These are phyloP conservation scores for Melinaea marsaeus DNA, from an alignment of 2,888 invertebrate species.

Conservation along the genomic window DNA sequence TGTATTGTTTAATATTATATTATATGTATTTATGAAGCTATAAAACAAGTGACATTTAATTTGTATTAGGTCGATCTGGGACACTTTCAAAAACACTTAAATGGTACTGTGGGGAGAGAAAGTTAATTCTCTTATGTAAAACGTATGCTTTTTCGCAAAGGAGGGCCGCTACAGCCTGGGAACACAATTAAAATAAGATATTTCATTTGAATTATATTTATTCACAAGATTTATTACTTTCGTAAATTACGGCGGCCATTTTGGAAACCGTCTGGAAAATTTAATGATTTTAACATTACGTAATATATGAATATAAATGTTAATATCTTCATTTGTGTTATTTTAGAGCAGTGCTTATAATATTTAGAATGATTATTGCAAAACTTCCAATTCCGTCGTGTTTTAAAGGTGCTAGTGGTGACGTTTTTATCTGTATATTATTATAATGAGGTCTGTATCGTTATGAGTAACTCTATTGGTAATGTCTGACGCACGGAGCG, in stretches of 20 bases:
- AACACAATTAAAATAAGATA: too few species aligned
- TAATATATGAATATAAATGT: too few species aligned
- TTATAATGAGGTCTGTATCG: not conserved
- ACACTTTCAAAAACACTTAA: slow-evolving; percentile 15
- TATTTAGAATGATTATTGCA: too few species aligned
- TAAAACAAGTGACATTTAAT: not conserved
- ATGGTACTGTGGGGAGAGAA: slow-evolving; percentile 17
- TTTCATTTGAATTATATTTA: too few species aligned
- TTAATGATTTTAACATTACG: too few species aligned
- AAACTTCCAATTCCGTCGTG: not conserved
- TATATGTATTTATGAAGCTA: too few species aligned
- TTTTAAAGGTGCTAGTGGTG: not conserved
- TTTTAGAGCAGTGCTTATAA: too few species aligned
- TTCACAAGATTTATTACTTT: too few species aligned
- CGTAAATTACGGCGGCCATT: too few species aligned
- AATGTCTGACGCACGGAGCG: slow-evolving; percentile 19
- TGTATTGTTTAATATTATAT: too few species aligned
- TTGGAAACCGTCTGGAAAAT: too few species aligned
- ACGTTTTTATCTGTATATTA: slow-evolving; percentile 1
- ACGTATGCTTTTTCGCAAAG: not conserved
- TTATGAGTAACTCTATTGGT: slow-evolving; percentile 17
- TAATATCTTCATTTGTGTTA: too few species aligned
- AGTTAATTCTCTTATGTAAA: slow-evolving; percentile 27
- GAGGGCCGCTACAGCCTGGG: not conserved
- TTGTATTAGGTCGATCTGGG: slow-evolving; percentile 13